These are phyloP conservation scores for Sebastes variabilis DNA, from an alignment of 2,797 vertebrate genomes.

Conservation along the genomic window DNA sequence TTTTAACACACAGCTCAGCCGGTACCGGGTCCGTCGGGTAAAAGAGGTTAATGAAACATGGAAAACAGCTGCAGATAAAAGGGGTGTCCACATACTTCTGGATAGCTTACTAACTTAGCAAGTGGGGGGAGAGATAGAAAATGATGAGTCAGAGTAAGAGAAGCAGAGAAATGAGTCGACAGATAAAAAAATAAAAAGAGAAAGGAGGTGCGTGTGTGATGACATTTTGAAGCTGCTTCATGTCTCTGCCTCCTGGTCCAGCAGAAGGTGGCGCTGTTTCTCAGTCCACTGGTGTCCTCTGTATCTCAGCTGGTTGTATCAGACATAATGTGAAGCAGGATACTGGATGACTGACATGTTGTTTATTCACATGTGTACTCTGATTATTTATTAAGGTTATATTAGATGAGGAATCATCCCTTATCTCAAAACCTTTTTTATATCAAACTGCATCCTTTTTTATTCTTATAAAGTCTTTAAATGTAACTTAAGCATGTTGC, in stretches of 20 bases:
- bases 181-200: neutral
- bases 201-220: neutral
- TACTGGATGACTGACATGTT: neutral
- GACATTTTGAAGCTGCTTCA: neutral
- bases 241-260: neutral
- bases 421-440: neutral
- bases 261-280: slow-evolving; percentile 42
- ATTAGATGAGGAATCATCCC: neutral
- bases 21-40: too few species aligned
- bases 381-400: neutral
- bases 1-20: too few species aligned
- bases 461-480: neutral
- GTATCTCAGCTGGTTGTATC: neutral
- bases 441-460: neutral
- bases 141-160: neutral
- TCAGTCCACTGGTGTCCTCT: neutral
- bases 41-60: too few species aligned
- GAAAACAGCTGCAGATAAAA: neutral
- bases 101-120: neutral
- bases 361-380: neutral
- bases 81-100: neutral
- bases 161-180: neutral
- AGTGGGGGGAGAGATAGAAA: neutral
- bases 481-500: neutral
- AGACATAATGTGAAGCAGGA: neutral